Base-by-base conservation (phyloP, 2,797 vertebrate species). In the Emys orbicularis region DNA sequence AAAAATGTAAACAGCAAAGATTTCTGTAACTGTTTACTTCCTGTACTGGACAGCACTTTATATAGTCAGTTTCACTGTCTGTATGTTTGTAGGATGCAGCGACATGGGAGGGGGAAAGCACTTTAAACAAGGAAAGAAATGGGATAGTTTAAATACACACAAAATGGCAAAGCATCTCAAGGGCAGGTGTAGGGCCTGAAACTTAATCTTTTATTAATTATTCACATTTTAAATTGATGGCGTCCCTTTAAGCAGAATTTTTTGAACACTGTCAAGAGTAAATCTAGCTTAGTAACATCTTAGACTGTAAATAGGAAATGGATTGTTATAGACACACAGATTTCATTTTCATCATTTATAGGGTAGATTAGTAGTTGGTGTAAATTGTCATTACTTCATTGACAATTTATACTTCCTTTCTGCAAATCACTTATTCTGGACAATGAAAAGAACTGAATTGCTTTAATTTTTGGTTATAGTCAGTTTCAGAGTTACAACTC, bases 81-180 rank as follows among this genome's bases (percentile, higher is more conserved):
- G 65, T n/a, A 18, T n/a, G 16, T 72, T 21, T 23, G 37, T 41
- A 37, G 2, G 21, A 52, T 34, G 37, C 37, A 87, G 9, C 79
- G 23, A 1, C 49, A 54, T 37, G 3, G 12, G 23, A 50, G 3
- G 21, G 53, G 53, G 4, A 5, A 6, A 65, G 8, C 31, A 34
- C 31, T 61, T 61, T 34, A 18, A 68, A 68, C 61, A 68, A 68
- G n/a, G 18, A 37, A 68, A 21, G 18, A 37, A 37, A 37, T 1
- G 18, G 37, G n/a, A 41, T 72, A n/a, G 5, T 21, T 72, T 19
- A 41, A 72, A 37, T 72, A 72, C 2, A 1, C 2, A 21, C 9
- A 2, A 47, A 19, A 31, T 57, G 34, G 6, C 0, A 21, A 1
- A 0, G 1, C 3, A 44, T 18, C 31, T 59, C 25, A 34, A 3